A percentile compares a stretch with the other conserved stretches of the same genome.
Evolutionary conservation across 2,113 vertebrate genomes (phyloP).

Genomic region (Varanus komodoensis): DNA sequence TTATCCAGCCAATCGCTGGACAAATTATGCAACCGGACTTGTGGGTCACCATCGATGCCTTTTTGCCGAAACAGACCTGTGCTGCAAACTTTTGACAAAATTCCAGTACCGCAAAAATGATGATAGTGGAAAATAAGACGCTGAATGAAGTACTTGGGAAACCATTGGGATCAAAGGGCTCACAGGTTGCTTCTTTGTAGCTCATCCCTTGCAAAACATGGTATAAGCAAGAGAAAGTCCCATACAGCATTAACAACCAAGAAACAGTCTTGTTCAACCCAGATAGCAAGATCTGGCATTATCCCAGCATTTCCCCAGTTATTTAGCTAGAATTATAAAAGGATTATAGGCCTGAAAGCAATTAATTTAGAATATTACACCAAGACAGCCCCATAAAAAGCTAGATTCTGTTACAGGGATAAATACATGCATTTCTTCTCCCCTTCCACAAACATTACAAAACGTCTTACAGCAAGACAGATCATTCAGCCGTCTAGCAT

Average conservation of each 20-base stretch:
- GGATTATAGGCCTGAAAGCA: neutral
- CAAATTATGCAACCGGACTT: neutral
- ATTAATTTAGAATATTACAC: neutral
- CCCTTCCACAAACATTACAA: neutral
- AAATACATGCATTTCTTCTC: neutral
- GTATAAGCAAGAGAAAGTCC: neutral
- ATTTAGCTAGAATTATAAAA: neutral
- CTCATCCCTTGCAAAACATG: constrained; percentile 4
- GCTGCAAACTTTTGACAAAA: constrained; percentile 12
- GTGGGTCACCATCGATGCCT: neutral
- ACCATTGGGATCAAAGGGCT: constrained; percentile 53
- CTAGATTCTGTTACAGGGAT: neutral
- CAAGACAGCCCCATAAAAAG: neutral
- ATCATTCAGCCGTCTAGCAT: neutral
- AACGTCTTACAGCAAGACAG: neutral
- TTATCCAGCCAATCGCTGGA: constrained; percentile 12
- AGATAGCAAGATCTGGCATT: constrained; percentile 30
- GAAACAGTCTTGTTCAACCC: constrained; percentile 58
- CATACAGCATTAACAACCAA: constrained; percentile 46
- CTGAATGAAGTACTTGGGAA: neutral
- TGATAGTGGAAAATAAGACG: constrained; percentile 35
- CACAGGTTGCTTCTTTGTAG: constrained; percentile 37
- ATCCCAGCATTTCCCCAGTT: neutral
- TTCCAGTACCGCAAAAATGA: constrained; percentile 41
- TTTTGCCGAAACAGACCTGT: constrained; percentile 50